Conservation (phyloP, 2,888 invertebrate species). For the Sisyra nigra region DNA sequence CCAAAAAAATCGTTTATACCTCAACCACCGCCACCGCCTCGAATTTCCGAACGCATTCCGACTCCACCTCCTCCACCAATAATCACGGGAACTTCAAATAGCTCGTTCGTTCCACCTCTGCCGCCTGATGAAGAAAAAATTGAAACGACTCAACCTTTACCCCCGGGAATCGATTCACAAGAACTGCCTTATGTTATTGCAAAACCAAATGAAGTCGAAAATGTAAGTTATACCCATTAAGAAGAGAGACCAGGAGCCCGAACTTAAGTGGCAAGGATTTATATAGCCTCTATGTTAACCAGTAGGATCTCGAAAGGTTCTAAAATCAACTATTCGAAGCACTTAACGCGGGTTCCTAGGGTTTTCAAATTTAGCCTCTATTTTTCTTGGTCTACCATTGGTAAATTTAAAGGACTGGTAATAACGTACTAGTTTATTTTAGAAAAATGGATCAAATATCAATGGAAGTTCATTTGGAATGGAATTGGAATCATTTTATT, state of each 20-base stretch:
- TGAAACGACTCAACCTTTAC: slow-evolving; percentile 2
- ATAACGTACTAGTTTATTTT: slow-evolving; percentile 1
- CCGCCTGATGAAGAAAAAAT: not conserved
- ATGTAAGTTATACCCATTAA: not conserved
- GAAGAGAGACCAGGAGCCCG: not conserved
- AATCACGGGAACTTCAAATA: slow-evolving; percentile 1
- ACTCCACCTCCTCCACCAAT: slow-evolving; percentile 14
- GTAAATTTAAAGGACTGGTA: too few species aligned
- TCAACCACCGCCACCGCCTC: slow-evolving; percentile 16
- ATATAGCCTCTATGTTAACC: not conserved
- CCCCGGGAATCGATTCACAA: slow-evolving; percentile 10
- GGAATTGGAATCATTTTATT: slow-evolving; percentile 41
- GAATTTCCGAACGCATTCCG: slow-evolving; percentile 10
- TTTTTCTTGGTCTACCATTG: too few species aligned
- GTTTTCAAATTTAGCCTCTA: too few species aligned
- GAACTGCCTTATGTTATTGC: slow-evolving; percentile 26
- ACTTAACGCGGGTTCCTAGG: too few species aligned
- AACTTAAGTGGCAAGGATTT: not conserved
- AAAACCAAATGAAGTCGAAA: slow-evolving; percentile 12
- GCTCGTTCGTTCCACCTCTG: not conserved
- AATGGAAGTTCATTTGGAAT: slow-evolving; percentile 25
- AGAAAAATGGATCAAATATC: slow-evolving; percentile 15
- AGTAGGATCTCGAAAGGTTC: too few species aligned
- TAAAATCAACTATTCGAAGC: too few species aligned
- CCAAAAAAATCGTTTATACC: slow-evolving; percentile 13